These are phyloP conservation scores for Lamprologus sp. DNA, from an alignment of 2,113 vertebrate genomes.

Conservation along the genomic window DNA sequence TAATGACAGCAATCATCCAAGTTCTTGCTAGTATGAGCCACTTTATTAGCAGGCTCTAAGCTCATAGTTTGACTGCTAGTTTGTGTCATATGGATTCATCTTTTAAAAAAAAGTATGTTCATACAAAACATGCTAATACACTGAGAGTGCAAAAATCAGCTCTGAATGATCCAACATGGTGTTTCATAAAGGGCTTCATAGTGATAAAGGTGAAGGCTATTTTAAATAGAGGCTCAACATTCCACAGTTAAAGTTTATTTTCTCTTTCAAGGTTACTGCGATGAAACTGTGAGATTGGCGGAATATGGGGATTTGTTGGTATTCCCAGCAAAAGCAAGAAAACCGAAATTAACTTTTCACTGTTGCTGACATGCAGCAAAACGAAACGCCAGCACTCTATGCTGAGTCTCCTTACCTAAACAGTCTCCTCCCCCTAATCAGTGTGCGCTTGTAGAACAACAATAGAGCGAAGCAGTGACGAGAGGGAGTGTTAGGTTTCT, in stretches of 20 bases:
- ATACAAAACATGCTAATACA: background rate
- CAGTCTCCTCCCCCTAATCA: conserved; percentile 32
- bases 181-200: background rate
- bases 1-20: background rate
- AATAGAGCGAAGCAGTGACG: background rate
- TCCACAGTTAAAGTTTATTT: background rate
- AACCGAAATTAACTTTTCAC: accelerated
- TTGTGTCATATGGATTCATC: background rate
- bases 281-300: background rate
- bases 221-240: background rate
- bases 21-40: background rate
- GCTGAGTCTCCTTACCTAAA: background rate
- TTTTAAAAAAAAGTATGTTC: background rate
- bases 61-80: background rate
- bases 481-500: conserved; percentile 7
- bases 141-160: background rate
- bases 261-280: background rate
- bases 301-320: background rate
- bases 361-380: background rate
- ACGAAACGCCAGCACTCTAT: background rate
- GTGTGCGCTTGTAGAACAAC: background rate
- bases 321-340: background rate
- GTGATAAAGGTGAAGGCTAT: background rate
- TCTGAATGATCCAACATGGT: background rate
- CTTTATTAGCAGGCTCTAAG: background rate